These are phyloP conservation scores for Philhelius pedissequus DNA, from an alignment of 2,888 invertebrate species.

Conservation along the genomic window DNA sequence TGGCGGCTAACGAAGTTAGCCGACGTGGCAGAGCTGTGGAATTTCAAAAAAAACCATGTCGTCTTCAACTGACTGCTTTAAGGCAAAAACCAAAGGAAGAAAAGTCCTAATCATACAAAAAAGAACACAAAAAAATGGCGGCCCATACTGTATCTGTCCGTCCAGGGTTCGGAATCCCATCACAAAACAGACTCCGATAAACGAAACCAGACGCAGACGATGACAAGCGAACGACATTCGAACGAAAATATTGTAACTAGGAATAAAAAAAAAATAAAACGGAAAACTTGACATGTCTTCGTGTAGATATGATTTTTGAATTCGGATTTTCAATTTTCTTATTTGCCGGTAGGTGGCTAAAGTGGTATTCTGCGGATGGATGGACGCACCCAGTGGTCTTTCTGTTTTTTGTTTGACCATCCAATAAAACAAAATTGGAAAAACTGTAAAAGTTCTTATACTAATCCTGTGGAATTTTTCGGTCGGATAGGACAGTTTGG, in stretches of 20 bases:
- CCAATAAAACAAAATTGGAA: background rate
- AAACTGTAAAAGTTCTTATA: constrained; percentile 17
- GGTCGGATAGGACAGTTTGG: constrained; percentile 17
- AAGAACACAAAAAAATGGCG: background rate
- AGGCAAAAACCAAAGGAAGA: background rate
- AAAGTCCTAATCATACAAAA: background rate
- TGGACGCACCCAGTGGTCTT: background rate
- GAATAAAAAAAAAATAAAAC: too few species aligned
- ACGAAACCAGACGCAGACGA: background rate
- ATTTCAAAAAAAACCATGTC: background rate
- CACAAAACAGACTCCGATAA: background rate
- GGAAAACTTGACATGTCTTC: constrained; percentile 59
- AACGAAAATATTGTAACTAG: too few species aligned
- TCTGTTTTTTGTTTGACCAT: background rate
- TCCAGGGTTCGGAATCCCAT: background rate
- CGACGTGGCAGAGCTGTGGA: background rate
- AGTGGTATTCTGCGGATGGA: background rate
- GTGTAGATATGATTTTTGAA: constrained; percentile 63
- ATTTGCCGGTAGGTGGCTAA: constrained; percentile 7
- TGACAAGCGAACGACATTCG: constrained; percentile 15
- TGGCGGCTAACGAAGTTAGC: background rate
- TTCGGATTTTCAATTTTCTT: constrained; percentile 54
- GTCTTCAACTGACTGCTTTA: background rate
- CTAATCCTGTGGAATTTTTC: constrained; percentile 29
- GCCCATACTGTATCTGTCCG: background rate